Evolutionary conservation across 1,140 invertebrate species (phyloP).

Genomic region (Lasaia peninsularis): DNA sequence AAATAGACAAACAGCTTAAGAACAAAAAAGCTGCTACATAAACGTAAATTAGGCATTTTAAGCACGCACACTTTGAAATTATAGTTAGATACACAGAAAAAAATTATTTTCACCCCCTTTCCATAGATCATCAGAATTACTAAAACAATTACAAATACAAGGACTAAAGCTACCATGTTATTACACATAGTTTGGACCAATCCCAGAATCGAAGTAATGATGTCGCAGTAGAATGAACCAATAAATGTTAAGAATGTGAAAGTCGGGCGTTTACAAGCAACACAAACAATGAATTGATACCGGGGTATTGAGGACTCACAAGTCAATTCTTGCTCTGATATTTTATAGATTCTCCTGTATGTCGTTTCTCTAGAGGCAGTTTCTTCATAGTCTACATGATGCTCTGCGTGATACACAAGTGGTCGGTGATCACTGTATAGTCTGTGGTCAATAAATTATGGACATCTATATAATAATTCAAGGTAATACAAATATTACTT

Average conservation of each 20-base stretch:
- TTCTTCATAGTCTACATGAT: slow-evolving; percentile 99
- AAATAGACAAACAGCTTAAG: slow-evolving; percentile 7
- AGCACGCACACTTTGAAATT: slow-evolving; percentile 64
- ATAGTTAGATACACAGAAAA: slow-evolving; percentile 55
- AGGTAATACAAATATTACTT: slow-evolving; percentile 20
- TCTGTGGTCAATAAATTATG: slow-evolving; percentile 81
- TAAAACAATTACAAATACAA: slow-evolving; percentile 56
- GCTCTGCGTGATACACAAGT: slow-evolving; percentile 99
- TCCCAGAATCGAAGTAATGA: slow-evolving; percentile 63
- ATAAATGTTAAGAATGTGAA: slow-evolving; percentile 42
- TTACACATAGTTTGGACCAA: slow-evolving; percentile 66
- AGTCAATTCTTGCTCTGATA: slow-evolving; percentile 99
- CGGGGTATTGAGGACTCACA: slow-evolving; percentile 86
- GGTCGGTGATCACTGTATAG: slow-evolving; percentile 96
- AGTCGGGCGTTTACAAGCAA: slow-evolving; percentile 63
- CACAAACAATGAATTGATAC: slow-evolving; percentile 76
- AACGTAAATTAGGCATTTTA: slow-evolving; percentile 54
- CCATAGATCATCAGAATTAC: slow-evolving; percentile 68
- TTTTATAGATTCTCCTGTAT: slow-evolving; percentile 99
- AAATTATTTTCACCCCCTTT: slow-evolving; percentile 54
- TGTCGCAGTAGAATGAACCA: slow-evolving; percentile 39
- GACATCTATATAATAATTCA: slow-evolving; percentile 72
- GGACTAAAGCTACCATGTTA: slow-evolving; percentile 59
- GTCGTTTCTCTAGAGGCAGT: slow-evolving; percentile 92
- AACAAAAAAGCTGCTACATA: slow-evolving; percentile 49